phyloP scores from a whole-genome alignment of 1,140 invertebrate species.

The Diplogasteroides magnus region DNA sequence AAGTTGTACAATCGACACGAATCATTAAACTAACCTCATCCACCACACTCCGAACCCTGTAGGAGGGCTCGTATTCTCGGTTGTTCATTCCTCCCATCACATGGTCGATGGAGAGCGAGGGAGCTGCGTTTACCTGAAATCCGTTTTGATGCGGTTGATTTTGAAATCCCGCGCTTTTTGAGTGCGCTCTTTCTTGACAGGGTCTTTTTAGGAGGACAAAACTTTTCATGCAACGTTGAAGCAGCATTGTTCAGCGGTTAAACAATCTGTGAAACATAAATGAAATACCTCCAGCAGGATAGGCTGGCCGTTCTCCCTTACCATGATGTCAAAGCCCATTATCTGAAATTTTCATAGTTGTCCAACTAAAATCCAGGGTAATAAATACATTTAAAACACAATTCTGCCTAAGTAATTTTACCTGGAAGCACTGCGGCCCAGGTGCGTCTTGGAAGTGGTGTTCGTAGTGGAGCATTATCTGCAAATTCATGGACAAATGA shows the following conservation, averaged over 20 bases:
- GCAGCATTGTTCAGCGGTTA: not conserved
- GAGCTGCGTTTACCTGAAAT: constrained; percentile 58
- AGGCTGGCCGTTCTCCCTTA: constrained; percentile 57
- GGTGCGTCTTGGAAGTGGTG: constrained; percentile 55
- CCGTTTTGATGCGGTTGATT: no score
- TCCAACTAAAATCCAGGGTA: not conserved
- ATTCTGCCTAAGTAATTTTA: constrained; percentile 27
- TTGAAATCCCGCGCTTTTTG: no score
- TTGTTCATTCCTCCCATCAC: constrained; percentile 13
- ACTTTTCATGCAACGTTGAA: no score
- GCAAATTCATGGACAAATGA: no score
- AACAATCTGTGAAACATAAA: not conserved
- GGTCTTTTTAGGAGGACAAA: no score
- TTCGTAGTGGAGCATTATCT: constrained; percentile 57
- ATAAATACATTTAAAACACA: not conserved
- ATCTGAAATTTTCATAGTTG: constrained; percentile 53
- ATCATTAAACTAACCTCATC: constrained; percentile 49
- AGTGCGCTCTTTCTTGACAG: no score
- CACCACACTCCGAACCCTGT: constrained; percentile 48
- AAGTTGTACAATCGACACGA: no score
- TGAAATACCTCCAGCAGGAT: constrained; percentile 56
- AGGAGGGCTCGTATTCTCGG: constrained; percentile 13
- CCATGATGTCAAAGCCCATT: constrained; percentile 60
- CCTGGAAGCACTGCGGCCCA: constrained; percentile 59
- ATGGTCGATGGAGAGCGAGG: constrained; percentile 58